phyloP scores from a whole-genome alignment of 1,140 invertebrate genomes.

The Melanaphis sacchari region DNA sequence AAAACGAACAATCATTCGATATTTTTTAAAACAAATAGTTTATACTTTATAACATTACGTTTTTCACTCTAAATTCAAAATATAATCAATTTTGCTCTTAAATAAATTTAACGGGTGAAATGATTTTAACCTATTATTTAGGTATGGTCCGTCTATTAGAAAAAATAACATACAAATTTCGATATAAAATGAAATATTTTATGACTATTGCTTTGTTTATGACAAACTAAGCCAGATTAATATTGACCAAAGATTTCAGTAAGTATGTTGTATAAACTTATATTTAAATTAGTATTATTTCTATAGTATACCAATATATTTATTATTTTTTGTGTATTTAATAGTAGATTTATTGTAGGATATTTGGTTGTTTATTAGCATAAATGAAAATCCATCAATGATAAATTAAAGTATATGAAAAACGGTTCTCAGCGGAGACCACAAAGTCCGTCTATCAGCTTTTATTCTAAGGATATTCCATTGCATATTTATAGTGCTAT shows the following conservation, averaged over 20 bases:
- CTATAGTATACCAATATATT: background rate
- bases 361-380: background rate
- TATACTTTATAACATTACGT: too few species aligned
- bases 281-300: background rate
- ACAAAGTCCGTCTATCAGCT: background rate
- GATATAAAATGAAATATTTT: too few species aligned
- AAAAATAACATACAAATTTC: too few species aligned
- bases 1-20: too few species aligned
- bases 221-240: too few species aligned
- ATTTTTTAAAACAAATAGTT: too few species aligned
- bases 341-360: background rate
- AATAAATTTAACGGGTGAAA: too few species aligned
- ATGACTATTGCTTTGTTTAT: too few species aligned
- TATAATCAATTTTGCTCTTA: too few species aligned
- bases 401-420: background rate
- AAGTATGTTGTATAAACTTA: background rate
- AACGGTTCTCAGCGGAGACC: background rate
- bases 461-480: background rate
- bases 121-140: too few species aligned
- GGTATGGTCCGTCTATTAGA: too few species aligned
- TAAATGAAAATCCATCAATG: background rate
- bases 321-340: background rate
- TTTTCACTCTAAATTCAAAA: too few species aligned
- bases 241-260: background rate
- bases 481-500: background rate